Base-by-base conservation (phyloP, 2,888 invertebrate genomes). In the Drosophila merina region DNA sequence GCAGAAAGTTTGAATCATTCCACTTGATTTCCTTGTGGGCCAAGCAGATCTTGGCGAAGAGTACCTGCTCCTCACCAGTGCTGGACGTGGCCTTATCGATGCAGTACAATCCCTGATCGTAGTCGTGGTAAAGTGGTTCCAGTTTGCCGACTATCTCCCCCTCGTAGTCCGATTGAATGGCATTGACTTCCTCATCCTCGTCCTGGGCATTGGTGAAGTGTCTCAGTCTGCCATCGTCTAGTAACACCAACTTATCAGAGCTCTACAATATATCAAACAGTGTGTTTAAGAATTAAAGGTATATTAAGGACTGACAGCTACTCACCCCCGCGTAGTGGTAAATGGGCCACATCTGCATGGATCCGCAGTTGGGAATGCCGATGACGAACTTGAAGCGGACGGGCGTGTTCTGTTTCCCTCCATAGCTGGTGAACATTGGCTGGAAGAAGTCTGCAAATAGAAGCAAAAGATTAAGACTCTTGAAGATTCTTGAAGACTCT, bases 21-120 rank as follows among this genome's bases (percentile, higher is more conserved):
- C 96, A 96, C 78, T 94, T 93, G n/a, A 93, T 92, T 72, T 94
- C 93, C 28, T 95, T 94, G 86, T 95, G 94, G 14, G 96, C 95
- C 51, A 94, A 93, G 89, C 96, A 96, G 2, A 96, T 94, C 80
- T 94, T 92, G 4, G 96, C 96, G 90, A 95, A 96, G 72, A 94
- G 93, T 3, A 94, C 94, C 47, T 93, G 89, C 50, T 93, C 93
- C 60, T 86, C 79, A 0, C 86, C 88, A 12, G 73, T 85, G 9
- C 89, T 89, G 8, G 89, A 86, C 55, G 90, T 79, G 2, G 89
- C 90, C 93, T 95, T 96, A 88, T 97, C 97, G 86, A 96, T 93
- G 88, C 97, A 97, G 89, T 97, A 97, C 91, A 95, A 94, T 44
- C 95, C 95, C 72, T 94, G 94, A 14, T 93, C 92, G 88, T 96